phyloP scores from a whole-genome alignment of 1,140 invertebrate species.

The Aphelinus atriplicis region DNA sequence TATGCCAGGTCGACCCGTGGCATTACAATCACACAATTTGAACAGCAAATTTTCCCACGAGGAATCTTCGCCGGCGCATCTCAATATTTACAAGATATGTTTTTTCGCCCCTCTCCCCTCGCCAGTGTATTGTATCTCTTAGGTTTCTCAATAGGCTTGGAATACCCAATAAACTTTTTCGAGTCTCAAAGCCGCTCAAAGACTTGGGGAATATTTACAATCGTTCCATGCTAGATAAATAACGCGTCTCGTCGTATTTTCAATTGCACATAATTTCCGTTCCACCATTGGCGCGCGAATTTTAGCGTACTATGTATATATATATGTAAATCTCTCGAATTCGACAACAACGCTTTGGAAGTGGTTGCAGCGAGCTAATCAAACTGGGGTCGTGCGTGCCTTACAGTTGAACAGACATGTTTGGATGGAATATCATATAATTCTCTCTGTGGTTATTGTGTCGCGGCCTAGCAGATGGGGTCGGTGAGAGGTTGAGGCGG shows the following conservation, averaged over 20 bases:
- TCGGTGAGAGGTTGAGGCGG: conserved; percentile 72
- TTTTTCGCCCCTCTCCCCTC: neutral
- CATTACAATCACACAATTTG: conserved; percentile 30
- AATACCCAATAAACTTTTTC: conserved; percentile 4
- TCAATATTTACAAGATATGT: conserved; percentile 44
- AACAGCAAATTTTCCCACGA: conserved; percentile 21
- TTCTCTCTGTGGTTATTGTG: no score
- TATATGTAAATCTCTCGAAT: no score
- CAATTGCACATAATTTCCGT: conserved; percentile 14
- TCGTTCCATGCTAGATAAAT: neutral
- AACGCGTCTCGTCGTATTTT: neutral
- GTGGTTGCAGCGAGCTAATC: no score
- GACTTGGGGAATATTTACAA: conserved; percentile 23
- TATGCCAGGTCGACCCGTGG: neutral
- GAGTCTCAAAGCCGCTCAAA: neutral
- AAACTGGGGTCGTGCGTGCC: neutral
- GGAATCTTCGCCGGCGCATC: conserved; percentile 3
- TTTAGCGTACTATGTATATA: no score
- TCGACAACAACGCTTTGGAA: no score
- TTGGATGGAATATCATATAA: conserved; percentile 31
- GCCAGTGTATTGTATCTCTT: neutral
- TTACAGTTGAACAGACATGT: neutral
- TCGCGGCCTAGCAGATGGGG: conserved; percentile 69
- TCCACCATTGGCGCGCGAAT: conserved; percentile 2
- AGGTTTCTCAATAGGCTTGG: neutral